Conservation (phyloP, 2,113 vertebrate genomes). For the Leucopsar rothschildi region DNA sequence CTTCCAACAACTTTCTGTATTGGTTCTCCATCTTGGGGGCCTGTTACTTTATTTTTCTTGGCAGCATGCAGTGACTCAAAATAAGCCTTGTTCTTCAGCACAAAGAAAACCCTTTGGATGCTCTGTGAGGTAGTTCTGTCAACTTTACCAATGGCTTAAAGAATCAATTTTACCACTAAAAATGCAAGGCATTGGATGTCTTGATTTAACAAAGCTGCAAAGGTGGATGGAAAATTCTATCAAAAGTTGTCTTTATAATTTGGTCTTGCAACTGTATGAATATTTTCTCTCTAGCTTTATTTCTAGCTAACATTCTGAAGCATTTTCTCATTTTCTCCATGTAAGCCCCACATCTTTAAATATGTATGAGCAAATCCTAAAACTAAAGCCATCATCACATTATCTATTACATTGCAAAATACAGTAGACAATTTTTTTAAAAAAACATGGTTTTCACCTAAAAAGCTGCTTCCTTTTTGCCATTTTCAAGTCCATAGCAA, state of each 20-base stretch:
- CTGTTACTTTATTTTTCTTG: background rate
- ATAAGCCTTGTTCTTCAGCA: background rate
- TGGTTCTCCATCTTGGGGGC: background rate
- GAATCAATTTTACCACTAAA: background rate
- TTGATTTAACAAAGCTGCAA: background rate
- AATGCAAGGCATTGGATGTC: background rate
- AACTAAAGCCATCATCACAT: background rate
- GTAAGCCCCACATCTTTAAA: background rate
- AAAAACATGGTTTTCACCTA: background rate
- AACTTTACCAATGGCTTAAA: background rate
- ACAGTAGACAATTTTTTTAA: background rate
- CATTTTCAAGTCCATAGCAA: background rate
- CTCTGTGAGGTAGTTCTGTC: background rate
- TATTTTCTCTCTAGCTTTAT: background rate
- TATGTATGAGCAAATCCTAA: fast-evolving
- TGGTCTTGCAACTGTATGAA: background rate
- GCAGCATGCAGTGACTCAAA: background rate
- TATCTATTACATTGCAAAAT: background rate
- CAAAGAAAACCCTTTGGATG: background rate
- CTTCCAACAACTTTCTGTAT: background rate
- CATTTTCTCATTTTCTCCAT: background rate
- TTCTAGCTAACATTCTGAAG: background rate
- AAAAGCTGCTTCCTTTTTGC: background rate
- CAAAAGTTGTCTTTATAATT: background rate
- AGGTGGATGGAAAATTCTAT: background rate